These are phyloP conservation scores for Vanessa cardui DNA, from an alignment of 2,888 invertebrate species.

Conservation along the genomic window DNA sequence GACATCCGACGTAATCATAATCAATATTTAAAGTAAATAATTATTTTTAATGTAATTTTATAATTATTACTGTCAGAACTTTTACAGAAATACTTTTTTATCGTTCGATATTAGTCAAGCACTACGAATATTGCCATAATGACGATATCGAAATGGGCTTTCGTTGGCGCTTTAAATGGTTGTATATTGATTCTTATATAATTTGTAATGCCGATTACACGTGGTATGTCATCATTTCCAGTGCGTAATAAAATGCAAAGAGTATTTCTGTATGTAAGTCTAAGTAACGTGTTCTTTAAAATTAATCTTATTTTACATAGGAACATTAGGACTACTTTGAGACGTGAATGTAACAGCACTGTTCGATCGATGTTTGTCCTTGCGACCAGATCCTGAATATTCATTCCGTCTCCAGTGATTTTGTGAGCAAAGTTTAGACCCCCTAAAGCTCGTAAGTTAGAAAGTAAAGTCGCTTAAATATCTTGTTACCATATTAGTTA, in stretches of 20 bases:
- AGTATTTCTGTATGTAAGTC: neutral
- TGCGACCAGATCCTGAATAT: neutral
- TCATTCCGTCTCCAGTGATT: neutral
- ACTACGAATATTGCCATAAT: no score
- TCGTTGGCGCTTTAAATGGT: no score
- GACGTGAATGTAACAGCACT: neutral
- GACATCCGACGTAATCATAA: no score
- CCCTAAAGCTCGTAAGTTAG: neutral
- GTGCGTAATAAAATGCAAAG: neutral
- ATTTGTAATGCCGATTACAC: neutral
- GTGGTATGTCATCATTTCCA: neutral
- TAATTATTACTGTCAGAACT: no score
- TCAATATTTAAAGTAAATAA: no score
- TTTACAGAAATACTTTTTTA: no score
- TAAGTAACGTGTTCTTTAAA: neutral
- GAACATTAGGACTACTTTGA: neutral
- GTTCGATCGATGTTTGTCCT: no score
- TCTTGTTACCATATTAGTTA: neutral
- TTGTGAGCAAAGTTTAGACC: conserved; percentile 7
- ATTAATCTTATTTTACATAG: conserved; percentile 2
- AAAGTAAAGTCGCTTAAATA: no score
- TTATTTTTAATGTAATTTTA: no score
- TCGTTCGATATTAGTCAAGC: no score
- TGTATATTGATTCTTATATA: neutral
- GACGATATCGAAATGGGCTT: no score